These are phyloP conservation scores for Fringilla coelebs DNA, from an alignment of 2,797 vertebrate species.

Conservation along the genomic window DNA sequence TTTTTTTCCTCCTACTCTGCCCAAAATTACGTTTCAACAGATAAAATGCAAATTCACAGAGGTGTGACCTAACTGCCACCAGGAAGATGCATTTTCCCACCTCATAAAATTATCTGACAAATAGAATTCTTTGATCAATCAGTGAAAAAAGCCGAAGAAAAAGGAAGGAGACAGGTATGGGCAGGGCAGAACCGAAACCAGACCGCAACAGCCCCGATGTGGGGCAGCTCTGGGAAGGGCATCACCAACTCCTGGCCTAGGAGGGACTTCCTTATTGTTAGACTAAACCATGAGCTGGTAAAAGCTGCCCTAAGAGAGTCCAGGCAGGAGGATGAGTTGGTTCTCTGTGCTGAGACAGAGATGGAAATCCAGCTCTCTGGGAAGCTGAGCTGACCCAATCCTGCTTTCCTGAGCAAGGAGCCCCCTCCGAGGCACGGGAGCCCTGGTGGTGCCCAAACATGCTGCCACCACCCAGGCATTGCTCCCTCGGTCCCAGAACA, in stretches of 20 bases:
- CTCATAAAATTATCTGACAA: neutral
- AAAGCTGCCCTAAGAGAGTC: neutral
- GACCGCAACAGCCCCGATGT: fast-evolving
- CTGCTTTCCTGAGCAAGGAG: neutral
- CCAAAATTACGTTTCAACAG: fast-evolving
- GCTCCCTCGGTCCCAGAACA: neutral
- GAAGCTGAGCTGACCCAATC: neutral
- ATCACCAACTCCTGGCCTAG: neutral
- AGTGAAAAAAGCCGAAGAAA: neutral
- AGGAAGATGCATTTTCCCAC: neutral
- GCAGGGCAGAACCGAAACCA: neutral
- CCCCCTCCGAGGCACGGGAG: fast-evolving
- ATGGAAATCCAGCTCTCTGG: neutral
- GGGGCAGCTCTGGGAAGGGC: neutral
- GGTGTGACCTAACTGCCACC: neutral
- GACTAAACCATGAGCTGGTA: neutral
- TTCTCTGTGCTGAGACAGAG: neutral
- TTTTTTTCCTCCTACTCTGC: neutral
- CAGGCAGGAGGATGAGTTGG: neutral
- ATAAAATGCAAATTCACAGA: neutral
- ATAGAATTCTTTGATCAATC: neutral
- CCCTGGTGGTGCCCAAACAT: neutral
- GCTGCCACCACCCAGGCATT: neutral
- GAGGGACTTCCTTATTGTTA: neutral
- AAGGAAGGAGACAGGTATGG: neutral